These are phyloP conservation scores for Mycalesis mineus DNA, from an alignment of 2,888 invertebrate genomes.

Conservation along the genomic window DNA sequence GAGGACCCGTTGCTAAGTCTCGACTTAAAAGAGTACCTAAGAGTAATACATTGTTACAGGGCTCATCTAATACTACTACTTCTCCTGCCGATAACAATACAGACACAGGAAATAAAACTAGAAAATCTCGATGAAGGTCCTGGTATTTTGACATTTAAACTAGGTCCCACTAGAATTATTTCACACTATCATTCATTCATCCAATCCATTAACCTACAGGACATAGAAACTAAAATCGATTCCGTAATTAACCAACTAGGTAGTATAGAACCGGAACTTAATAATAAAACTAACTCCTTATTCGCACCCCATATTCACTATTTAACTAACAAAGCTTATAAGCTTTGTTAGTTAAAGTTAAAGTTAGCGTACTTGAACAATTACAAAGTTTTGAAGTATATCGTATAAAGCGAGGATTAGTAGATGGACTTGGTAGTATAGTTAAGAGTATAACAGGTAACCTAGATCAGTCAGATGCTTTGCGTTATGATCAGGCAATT, in stretches of 20 bases:
- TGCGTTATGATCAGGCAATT: slow-evolving; percentile 11
- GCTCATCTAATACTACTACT: too few species aligned
- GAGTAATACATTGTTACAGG: too few species aligned
- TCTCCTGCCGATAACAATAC: too few species aligned
- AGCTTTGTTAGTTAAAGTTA: too few species aligned
- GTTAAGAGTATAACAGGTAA: slow-evolving; percentile 16
- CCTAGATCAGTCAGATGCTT: slow-evolving; percentile 14
- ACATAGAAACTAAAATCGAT: slow-evolving; percentile 15
- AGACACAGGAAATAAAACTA: slow-evolving; percentile 31
- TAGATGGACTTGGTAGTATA: slow-evolving; percentile 14
- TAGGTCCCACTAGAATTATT: slow-evolving; percentile 24
- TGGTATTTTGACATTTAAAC: slow-evolving; percentile 30
- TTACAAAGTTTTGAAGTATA: background rate
- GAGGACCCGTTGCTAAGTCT: slow-evolving; percentile 2
- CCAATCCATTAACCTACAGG: slow-evolving; percentile 22
- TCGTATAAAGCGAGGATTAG: slow-evolving; percentile 6
- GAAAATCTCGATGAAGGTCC: slow-evolving; percentile 29
- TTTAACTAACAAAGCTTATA: background rate
- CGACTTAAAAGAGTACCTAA: too few species aligned
- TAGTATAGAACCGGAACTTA: background rate
- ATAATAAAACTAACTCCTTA: background rate
- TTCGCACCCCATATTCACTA: background rate
- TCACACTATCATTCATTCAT: slow-evolving; percentile 27
- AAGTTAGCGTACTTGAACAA: background rate
- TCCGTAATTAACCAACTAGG: slow-evolving; percentile 1